Evolutionary conservation across 1,140 invertebrate genomes (phyloP), one percentile per base, ranked within the genome.

Genomic region (Lepidotrigona ventralis): DNA sequence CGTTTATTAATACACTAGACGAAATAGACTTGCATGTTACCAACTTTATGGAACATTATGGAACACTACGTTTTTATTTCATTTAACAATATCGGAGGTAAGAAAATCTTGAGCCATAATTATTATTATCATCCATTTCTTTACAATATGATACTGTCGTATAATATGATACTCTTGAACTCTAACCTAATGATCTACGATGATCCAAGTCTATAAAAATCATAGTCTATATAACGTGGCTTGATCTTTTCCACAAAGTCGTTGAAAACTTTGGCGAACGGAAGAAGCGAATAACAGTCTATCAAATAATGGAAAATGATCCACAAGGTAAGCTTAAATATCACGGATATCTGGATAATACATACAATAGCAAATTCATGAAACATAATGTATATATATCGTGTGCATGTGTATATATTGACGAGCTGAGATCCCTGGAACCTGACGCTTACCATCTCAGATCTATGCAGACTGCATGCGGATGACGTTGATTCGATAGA

Each of bases 321-420:
- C 29, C 11, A 46, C 39, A 46, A 56, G 53, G 26, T 12, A 12
- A 29, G 71, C 71, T 29, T 54, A 54, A n/a, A 73, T 29, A 21
- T 21, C 51, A 54, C 8, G 29, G 51, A 29, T 29, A 54, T 29
- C 53, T 53, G 53, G 26, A 8, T 56, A 56, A 54, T 29, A 19
- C 11, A 56, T 53, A 26, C 26, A 53, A 73, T 29, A 73, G 21
- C 9, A 73, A 69, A 73, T 73, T 56, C 71, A 73, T 56, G 53
- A 53, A 11, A 56, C 71, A 12, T 53, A 26, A 54, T 56, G 33
- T 56, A 26, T 60, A 19, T 60, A 23, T n/a, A 12, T n/a, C 4
- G 21, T 60, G 2, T 60, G 6, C 33, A 54, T 60, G 58, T 60
- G n/a, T n/a, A 12, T 14, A n/a, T 60, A 11, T 60, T n/a, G 70